phyloP scores from a whole-genome alignment of 2,113 vertebrate genomes.

The Silurus meridionalis region DNA sequence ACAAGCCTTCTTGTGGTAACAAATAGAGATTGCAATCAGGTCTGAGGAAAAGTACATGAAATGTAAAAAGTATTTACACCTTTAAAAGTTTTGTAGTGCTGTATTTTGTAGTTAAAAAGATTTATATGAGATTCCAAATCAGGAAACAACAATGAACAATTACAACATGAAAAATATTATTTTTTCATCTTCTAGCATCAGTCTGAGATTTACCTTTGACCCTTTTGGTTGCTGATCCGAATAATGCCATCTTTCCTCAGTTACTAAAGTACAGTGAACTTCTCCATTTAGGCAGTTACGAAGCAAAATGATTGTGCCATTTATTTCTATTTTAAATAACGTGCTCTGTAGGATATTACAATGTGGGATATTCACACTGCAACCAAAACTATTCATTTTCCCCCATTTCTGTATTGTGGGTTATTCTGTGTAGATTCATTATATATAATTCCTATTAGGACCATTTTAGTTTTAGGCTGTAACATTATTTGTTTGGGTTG shows the following conservation, averaged over 20 bases:
- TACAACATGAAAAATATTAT: background rate
- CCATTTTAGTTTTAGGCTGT: background rate
- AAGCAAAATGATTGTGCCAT: background rate
- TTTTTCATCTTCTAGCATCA: background rate
- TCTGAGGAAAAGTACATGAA: background rate
- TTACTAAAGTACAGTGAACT: background rate
- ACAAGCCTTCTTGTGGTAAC: constrained; percentile 47
- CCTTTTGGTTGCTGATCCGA: background rate
- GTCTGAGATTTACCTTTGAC: background rate
- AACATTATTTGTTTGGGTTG: background rate
- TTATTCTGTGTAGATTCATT: background rate
- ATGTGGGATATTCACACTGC: background rate
- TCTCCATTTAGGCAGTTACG: background rate
- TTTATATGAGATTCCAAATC: background rate
- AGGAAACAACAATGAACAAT: background rate
- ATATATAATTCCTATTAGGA: background rate
- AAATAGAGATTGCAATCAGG: constrained; percentile 3
- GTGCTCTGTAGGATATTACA: background rate
- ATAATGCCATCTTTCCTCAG: background rate
- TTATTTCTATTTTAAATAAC: background rate
- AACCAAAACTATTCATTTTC: background rate
- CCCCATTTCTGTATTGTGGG: background rate
- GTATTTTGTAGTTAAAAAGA: background rate
- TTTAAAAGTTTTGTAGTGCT: background rate
- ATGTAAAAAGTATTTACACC: background rate